Base-by-base conservation (phyloP, 2,113 vertebrate genomes). In the Pseudonaja textilis region DNA sequence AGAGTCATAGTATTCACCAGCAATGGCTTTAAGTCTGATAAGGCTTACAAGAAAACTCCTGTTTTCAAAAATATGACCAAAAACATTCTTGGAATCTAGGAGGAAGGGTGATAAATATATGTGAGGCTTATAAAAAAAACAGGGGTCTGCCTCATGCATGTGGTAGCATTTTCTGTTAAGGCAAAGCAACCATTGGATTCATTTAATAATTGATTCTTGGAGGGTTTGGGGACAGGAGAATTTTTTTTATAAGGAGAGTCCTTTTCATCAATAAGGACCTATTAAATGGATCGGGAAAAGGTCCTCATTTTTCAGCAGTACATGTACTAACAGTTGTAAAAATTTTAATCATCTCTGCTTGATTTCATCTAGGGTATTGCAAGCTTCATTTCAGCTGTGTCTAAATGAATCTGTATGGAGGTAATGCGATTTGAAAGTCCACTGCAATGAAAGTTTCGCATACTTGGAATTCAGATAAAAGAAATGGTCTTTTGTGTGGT, bases 321-420 rank as follows among this genome's bases (percentile, higher is more conserved):
- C 29, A 69, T 34, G 64, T 69, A 34, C 22, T 22, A 93, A 45
- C 42, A 85, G 26, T 87, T 87, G 59, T 23, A 55, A 90, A 42
- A 11, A 0, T 42, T 64, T 54, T 20, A 69, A 87, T 61, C 23
- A n/a, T 87, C 90, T 93, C 47, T 69, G 57, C 18, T 45, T 90
- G 57, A 90, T 93, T 87, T 90, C 25, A 10, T 47, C 25, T 45
- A 29, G 45, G 39, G 87, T 52, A 90, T 45, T 55, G 45, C 54
- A 34, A 69, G 25, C 56, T 93, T 93, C 45, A 90, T 87, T 93
- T 90, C 89, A 90, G 25, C 85, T 87, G 57, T 87, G 81, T 90
- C 85, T 64, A 87, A 93, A 87, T 56, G 92, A 87, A 90, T 87
- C 50, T 45, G 57, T 88, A 47, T 8, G 55, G 85, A 57, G 87